Base-by-base conservation (phyloP, 1,140 invertebrate species). In the Eciton burchellii region DNA sequence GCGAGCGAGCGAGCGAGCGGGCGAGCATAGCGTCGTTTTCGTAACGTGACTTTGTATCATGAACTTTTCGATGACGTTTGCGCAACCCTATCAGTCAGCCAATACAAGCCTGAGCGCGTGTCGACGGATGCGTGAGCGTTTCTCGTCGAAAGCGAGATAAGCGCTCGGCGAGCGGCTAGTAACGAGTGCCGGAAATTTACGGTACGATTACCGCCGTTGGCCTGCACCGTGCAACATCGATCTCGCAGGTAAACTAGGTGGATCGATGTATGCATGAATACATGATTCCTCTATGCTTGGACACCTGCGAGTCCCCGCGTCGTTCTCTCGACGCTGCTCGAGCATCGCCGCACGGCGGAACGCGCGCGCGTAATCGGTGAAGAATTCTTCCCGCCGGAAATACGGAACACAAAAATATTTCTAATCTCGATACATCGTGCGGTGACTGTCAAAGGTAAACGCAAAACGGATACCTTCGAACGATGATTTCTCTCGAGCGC, bases 11-110 rank as follows among this genome's bases (percentile, higher is more conserved):
- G 45, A 47, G 65, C 35, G 49, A 79, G 63, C 77, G 52, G 35
- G 83, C 71, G 57, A n/a, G n/a, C n/a, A n/a, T n/a, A n/a, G 79
- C 86, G 86, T 81, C 87, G 73, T 92, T 94, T 93, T 93, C 90
- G 92, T 93, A 93, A 94, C 91, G 89, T 94, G 93, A 94, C 93
- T 94, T 93, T 93, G 93, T 93, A 94, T 93, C 93, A 93, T 94
- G 93, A 94, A 94, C 92, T 94, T 94, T 93, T 93, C 91, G 91
- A 93, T 88, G 84, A 91, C 90, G 89, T 92, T 92, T 93, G 91
- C 92, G 91, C 91, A 93, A 92, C 89, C 70, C 90, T 87, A 91
- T 92, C 86, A 60, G 79, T 70, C 87, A 66, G 76, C 83, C 68
- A 82, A 83, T 68, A 70, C 72, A 90, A 90, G 84, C 88, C 11